Conservation (phyloP, 92 coral and sea anemone species). For the Siderastrea siderea region DNA sequence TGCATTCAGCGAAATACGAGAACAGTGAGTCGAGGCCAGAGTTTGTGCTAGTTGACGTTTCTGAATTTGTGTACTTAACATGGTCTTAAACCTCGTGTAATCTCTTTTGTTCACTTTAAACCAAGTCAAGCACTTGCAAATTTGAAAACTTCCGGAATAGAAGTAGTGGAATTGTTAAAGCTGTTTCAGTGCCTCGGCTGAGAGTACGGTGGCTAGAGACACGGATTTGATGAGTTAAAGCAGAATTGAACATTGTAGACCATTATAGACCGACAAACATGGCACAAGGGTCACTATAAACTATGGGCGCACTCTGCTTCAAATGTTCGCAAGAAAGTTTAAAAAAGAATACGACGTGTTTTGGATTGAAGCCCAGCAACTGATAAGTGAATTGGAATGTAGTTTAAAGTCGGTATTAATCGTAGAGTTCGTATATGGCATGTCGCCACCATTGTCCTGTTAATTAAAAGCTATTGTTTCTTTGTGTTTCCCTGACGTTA, state of each 20-base stretch:
- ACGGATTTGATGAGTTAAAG: not conserved
- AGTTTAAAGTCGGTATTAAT: constrained; percentile 1
- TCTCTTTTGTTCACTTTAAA: not conserved
- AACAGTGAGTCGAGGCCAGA: not conserved
- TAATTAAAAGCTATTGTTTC: constrained; percentile 28
- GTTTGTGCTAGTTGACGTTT: not conserved
- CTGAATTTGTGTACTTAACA: not conserved
- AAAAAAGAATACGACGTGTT: not conserved
- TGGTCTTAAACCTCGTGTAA: not conserved
- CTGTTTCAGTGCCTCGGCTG: not conserved
- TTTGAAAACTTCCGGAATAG: constrained; percentile 25
- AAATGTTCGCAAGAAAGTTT: not conserved
- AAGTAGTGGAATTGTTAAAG: not conserved
- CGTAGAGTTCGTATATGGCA: constrained; percentile 26
- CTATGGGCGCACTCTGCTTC: not conserved
- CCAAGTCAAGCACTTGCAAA: constrained; percentile 14
- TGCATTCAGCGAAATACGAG: not conserved
- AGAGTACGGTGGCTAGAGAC: not conserved
- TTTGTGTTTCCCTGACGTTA: not conserved
- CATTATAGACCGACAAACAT: not conserved
- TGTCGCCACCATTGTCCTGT: constrained; percentile 45
- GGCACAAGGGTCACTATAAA: too few species aligned
- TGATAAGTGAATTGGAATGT: not conserved
- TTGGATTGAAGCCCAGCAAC: constrained; percentile 15
- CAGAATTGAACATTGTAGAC: not conserved